Percentiles rank a stretch among this genome's conserved stretches.
Evolutionary conservation across 2,888 invertebrate species (phyloP).

Genomic region (Macaria liturata): DNA sequence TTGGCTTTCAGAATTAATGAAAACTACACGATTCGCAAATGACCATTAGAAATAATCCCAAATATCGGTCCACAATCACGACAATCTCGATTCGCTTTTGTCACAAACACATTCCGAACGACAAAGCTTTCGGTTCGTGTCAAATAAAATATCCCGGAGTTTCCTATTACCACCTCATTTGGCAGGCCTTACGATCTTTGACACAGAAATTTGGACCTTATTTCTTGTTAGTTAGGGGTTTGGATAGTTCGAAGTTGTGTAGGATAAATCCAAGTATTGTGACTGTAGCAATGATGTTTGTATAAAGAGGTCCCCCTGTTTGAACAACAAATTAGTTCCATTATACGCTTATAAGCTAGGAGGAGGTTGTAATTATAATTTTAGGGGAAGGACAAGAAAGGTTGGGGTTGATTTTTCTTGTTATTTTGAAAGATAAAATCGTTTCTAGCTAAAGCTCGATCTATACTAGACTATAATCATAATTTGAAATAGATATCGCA

Average conservation of each 20-base stretch:
- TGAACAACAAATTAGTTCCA: conserved; percentile 82
- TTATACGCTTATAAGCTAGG: conserved; percentile 76
- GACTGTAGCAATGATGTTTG: conserved; percentile 64
- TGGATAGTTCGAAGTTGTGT: neutral
- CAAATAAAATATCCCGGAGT: conserved; percentile 69
- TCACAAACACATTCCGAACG: conserved; percentile 50
- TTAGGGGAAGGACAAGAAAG: conserved; percentile 44
- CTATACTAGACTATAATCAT: too few relatives aligned
- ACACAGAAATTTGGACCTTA: conserved; percentile 38
- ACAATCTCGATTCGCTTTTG: conserved; percentile 42
- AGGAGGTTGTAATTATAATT: conserved; percentile 55
- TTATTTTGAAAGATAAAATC: too few relatives aligned
- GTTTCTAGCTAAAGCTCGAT: too few relatives aligned
- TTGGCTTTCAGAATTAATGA: conserved; percentile 28
- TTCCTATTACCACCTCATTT: conserved; percentile 43
- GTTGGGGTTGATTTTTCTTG: conserved; percentile 22
- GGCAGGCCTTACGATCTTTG: conserved; percentile 1
- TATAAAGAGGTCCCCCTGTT: conserved; percentile 72
- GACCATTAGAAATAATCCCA: conserved; percentile 58
- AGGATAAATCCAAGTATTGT: conserved; percentile 32
- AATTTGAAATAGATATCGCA: too few relatives aligned
- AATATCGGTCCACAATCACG: conserved; percentile 60
- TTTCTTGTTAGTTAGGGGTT: neutral
- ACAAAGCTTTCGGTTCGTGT: conserved; percentile 73
- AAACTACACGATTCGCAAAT: conserved; percentile 25